Evolutionary conservation across 2,888 invertebrate species (phyloP), one percentile per base, ranked within the genome.

Genomic region (Drosophila mimetica): DNA sequence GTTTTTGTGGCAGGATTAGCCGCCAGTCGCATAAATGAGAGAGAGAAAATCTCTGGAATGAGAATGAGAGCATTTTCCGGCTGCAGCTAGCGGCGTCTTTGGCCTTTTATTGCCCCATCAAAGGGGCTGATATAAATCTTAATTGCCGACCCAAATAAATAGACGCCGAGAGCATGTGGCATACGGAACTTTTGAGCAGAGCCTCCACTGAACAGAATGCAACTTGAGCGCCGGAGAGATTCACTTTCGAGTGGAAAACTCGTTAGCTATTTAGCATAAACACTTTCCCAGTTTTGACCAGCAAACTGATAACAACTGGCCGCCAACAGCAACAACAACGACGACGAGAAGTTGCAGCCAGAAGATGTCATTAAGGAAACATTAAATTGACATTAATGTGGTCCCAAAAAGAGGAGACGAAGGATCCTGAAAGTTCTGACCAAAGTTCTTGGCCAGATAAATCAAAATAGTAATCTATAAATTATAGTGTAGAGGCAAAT

Each of bases 341-440:
- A n/a, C 71, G 69, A 53, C 51, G 75, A 70, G 72, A 86, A 83
- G 71, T 87, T 78, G 76, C 78, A 83, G 67, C 69, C 75, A 74
- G 77, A 80, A 85, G 77, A 85, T 82, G 87, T 90, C 89, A 90
- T 89, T 89, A 89, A 84, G 90, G 89, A 89, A 89, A 88, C 89
- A 89, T 89, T 90, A 89, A 87, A 89, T 88, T 89, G 89, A 90
- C 89, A 90, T 88, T 90, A 89, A 87, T 85, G 79, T 81, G 65
- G 51, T 14, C 34, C 13, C 44, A 8, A 46, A 52, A 32, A 13
- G 54, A 16, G 37, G 25, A 22, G 55, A n/a, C 41, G n/a, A 41
- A 48, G 16, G 14, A 34, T 13, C 36, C 20, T 11, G 4, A 44
- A 16, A 32, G 20, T 22, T 44, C 25, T 30, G 37, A 22, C 50